These are phyloP conservation scores for Liasis olivaceus DNA, from an alignment of 2,797 vertebrate species.

Conservation along the genomic window DNA sequence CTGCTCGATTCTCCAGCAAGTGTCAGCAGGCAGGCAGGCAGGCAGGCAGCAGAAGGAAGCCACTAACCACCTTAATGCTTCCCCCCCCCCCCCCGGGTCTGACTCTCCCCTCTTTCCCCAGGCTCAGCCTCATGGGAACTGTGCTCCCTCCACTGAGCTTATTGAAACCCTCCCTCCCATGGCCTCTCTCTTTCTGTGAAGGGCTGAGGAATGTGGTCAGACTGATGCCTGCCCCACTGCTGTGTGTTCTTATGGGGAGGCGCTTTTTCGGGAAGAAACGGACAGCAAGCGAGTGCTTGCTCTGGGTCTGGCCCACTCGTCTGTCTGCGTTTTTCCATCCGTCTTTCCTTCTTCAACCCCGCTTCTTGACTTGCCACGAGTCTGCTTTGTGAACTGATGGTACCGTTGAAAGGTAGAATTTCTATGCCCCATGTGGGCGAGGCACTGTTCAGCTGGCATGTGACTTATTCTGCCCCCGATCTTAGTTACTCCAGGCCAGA, in stretches of 20 bases:
- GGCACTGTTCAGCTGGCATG: background rate
- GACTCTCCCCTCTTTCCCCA: too few relatives aligned
- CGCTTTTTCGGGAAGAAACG: background rate
- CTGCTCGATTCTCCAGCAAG: too few relatives aligned
- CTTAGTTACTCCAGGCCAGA: background rate
- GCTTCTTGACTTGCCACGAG: too few relatives aligned
- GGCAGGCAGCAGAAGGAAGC: background rate
- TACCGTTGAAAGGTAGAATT: background rate
- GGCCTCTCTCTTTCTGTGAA: background rate
- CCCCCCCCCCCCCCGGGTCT: background rate
- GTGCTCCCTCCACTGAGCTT: background rate
- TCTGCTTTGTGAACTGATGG: background rate
- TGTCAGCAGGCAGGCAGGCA: background rate
- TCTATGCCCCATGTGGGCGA: background rate
- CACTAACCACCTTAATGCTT: background rate
- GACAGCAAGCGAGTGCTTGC: background rate
- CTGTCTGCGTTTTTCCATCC: background rate
- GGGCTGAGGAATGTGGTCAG: background rate
- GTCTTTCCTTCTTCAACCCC: background rate
- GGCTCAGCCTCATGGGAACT: background rate
- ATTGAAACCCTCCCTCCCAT: background rate
- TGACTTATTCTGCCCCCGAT: too few relatives aligned
- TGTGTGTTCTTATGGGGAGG: background rate
- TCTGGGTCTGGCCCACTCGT: background rate
- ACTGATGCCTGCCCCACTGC: background rate